Conservation (phyloP, 1,140 invertebrate species). For the Drosophila eugracilis region DNA sequence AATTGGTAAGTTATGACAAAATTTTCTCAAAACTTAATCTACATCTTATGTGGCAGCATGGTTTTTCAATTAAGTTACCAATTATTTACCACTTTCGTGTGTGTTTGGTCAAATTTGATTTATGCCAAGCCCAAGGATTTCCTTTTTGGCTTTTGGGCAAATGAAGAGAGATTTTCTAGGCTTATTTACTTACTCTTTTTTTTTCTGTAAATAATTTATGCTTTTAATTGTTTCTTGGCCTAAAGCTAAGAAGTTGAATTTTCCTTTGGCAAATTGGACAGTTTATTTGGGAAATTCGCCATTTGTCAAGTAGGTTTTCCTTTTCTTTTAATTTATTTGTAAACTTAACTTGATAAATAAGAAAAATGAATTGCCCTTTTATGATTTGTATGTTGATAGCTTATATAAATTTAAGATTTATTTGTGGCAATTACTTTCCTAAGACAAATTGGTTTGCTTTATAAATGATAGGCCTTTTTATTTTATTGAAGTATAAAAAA, state of each 20-base stretch:
- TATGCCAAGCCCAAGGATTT: constrained; percentile 21
- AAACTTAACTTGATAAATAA: not conserved
- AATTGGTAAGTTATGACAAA: constrained; percentile 78
- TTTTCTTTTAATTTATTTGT: not conserved
- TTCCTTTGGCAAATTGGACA: not conserved
- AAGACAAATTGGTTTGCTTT: too few relatives aligned
- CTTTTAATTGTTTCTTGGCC: constrained; percentile 17
- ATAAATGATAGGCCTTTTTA: too few relatives aligned
- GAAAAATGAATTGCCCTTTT: too few relatives aligned
- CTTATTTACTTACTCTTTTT: constrained; percentile 28
- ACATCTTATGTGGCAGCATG: not conserved
- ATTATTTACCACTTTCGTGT: constrained; percentile 6
- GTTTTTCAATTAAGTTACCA: constrained; percentile 34
- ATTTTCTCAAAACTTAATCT: not conserved
- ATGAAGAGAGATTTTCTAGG: constrained; percentile 9
- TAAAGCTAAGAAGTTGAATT: not conserved
- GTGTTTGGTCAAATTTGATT: constrained; percentile 20
- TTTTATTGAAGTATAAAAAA: too few relatives aligned
- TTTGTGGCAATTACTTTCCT: not conserved
- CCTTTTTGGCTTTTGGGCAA: constrained; percentile 13
- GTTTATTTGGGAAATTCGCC: not conserved
- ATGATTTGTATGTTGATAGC: not conserved
- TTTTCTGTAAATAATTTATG: constrained; percentile 28
- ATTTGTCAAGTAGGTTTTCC: not conserved
- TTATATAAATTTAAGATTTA: not conserved